phyloP scores from a whole-genome alignment of 2,888 invertebrate genomes.

The Amorpha juglandis region DNA sequence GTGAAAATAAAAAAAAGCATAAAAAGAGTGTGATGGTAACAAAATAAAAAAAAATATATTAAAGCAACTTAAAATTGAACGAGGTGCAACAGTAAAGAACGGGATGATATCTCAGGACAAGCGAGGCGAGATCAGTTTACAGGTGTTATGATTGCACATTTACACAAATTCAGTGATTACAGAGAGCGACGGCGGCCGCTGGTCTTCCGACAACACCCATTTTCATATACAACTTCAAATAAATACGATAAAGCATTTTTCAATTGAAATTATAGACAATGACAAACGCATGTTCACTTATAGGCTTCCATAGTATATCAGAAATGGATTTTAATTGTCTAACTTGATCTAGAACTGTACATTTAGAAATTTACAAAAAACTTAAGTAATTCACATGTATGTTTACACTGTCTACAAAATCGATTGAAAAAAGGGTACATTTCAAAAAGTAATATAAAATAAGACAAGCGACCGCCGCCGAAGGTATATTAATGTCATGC shows the following conservation, averaged over 20 bases:
- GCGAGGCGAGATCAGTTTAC: slow-evolving; percentile 80
- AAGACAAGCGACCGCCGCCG: slow-evolving; percentile 59
- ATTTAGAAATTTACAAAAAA: too few species aligned
- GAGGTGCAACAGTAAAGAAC: slow-evolving; percentile 82
- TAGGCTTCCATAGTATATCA: too few species aligned
- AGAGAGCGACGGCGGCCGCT: slow-evolving; percentile 58
- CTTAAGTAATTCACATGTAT: too few species aligned
- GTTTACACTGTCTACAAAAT: too few species aligned
- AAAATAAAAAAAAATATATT: slow-evolving; percentile 66
- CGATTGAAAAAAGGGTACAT: not conserved
- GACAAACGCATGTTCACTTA: too few species aligned
- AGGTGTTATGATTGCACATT: slow-evolving; percentile 81
- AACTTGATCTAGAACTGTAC: too few species aligned
- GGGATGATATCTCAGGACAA: slow-evolving; percentile 83
- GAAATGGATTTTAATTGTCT: too few species aligned
- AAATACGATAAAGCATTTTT: not conserved
- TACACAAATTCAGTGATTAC: slow-evolving; percentile 78
- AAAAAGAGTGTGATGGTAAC: slow-evolving; percentile 78
- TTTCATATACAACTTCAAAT: not conserved
- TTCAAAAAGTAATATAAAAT: slow-evolving; percentile 34
- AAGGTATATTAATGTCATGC: slow-evolving; percentile 79
- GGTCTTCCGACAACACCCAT: slow-evolving; percentile 39
- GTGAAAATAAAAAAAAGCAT: slow-evolving; percentile 81
- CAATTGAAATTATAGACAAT: not conserved
- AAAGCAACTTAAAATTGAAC: slow-evolving; percentile 83